These are phyloP conservation scores for Rhodinocichla rosea DNA, from an alignment of 2,113 vertebrate species.

Conservation along the genomic window DNA sequence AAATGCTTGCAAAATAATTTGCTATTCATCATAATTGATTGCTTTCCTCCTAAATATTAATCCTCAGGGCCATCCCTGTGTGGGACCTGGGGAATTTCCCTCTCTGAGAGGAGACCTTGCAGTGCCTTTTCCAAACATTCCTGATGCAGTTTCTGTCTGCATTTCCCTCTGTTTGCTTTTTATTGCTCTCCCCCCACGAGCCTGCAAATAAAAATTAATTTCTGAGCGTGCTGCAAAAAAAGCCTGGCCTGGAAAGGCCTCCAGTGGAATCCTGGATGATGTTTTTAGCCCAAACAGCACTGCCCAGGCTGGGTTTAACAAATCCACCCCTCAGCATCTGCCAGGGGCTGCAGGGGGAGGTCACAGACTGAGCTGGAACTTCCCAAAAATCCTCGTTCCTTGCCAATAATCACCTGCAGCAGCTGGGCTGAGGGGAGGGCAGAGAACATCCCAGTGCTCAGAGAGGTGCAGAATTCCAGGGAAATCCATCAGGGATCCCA, in stretches of 20 bases:
- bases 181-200: not conserved
- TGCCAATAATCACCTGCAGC: no score
- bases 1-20: conserved; percentile 47
- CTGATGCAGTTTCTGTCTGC: not conserved
- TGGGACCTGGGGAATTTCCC: not conserved
- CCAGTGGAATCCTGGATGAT: not conserved
- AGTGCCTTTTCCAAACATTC: not conserved
- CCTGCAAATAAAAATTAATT: not conserved
- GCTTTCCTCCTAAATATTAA: conserved; percentile 31
- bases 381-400: no score
- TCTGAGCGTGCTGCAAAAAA: not conserved
- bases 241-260: not conserved
- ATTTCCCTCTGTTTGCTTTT: not conserved
- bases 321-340: not conserved
- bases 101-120: not conserved
- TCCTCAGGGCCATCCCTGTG: not conserved
- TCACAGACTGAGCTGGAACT: not conserved
- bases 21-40: conserved; percentile 36
- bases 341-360: not conserved
- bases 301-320: not conserved
- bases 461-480: not conserved
- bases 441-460: not conserved
- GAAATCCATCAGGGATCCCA: not conserved
- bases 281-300: not conserved
- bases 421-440: no score